Conservation (phyloP, 2,888 invertebrate species). For the Polymixis flavicincta region DNA sequence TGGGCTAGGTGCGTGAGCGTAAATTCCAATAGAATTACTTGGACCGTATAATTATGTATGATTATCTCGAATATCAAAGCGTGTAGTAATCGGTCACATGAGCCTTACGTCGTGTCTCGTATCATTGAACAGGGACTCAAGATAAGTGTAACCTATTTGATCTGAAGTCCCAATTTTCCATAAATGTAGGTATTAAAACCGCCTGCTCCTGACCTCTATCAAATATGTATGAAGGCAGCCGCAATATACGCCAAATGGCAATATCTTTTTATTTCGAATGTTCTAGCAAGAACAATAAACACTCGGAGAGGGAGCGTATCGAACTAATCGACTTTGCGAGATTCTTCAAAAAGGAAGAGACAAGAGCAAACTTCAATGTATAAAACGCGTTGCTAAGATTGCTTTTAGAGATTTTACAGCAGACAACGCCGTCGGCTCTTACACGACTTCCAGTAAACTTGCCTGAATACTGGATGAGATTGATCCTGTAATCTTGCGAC, state of each 20-base stretch:
- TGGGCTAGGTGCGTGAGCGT: conserved; percentile 36
- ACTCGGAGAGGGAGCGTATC: conserved; percentile 46
- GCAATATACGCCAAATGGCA: conserved; percentile 50
- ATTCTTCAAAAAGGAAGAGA: conserved; percentile 54
- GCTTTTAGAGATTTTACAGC: conserved; percentile 65
- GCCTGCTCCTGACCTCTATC: conserved; percentile 35
- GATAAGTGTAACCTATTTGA: conserved; percentile 35
- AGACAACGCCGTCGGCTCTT: conserved; percentile 41
- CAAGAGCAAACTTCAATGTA: conserved; percentile 59
- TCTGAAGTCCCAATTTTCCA: conserved; percentile 26
- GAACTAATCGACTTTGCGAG: conserved; percentile 65
- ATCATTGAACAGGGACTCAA: conserved; percentile 26
- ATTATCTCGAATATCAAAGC: conserved; percentile 62
- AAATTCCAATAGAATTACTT: conserved; percentile 48
- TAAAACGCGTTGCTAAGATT: conserved; percentile 65
- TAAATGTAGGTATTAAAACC: conserved; percentile 38
- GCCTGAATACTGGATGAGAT: conserved; percentile 51
- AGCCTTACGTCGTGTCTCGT: conserved; percentile 23
- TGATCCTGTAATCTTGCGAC: conserved; percentile 53
- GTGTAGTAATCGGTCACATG: conserved; percentile 44
- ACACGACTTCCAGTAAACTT: conserved; percentile 40
- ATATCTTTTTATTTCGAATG: conserved; percentile 60
- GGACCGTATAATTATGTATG: conserved; percentile 52
- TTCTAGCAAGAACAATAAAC: conserved; percentile 67
- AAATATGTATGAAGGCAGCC: conserved; percentile 60